Evolutionary conservation across 2,113 vertebrate species (phyloP).

Genomic region (Brachyistius frenatus): DNA sequence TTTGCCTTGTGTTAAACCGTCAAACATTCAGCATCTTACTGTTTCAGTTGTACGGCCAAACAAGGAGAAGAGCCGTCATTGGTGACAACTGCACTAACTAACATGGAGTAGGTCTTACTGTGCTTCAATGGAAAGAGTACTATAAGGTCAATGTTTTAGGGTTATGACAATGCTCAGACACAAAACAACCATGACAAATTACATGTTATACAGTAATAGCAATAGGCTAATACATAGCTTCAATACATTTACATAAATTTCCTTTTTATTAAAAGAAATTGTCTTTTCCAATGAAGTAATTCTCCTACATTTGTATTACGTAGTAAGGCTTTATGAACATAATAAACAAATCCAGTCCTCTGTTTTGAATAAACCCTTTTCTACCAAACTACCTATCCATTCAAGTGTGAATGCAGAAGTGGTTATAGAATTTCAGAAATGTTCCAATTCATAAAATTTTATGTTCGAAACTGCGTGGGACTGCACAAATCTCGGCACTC

Average conservation of each 20-base stretch:
- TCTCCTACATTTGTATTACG: neutral
- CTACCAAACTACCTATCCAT: neutral
- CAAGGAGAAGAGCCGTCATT: neutral
- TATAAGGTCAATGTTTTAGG: neutral
- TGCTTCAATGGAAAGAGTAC: neutral
- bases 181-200: neutral
- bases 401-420: neutral
- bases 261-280: no score
- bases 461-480: neutral
- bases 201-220: neutral
- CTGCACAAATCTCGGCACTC: neutral
- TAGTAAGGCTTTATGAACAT: neutral
- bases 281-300: neutral
- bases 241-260: neutral
- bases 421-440: no score
- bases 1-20: neutral
- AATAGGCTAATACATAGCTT: neutral
- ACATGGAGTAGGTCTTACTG: neutral
- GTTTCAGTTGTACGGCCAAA: neutral
- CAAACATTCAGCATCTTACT: neutral
- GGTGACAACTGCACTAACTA: neutral
- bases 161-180: neutral
- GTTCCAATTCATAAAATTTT: slow-evolving; percentile 12
- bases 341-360: neutral
- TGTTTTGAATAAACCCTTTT: neutral